phyloP scores from a whole-genome alignment of 1,140 invertebrate species.

The Drosophila triauraria region DNA sequence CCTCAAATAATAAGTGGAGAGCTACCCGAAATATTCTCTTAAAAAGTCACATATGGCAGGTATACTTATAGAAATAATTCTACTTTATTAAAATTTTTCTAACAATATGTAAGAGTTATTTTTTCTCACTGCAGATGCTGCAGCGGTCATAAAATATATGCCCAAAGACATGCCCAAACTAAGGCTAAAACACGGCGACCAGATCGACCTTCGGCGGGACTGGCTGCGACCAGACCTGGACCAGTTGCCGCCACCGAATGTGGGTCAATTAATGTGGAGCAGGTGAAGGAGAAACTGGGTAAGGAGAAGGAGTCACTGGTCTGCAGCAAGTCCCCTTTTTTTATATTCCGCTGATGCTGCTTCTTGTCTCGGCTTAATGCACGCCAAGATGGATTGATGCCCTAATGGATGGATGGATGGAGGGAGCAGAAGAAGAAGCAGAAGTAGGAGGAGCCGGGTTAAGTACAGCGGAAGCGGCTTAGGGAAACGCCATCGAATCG shows the following conservation, averaged over 20 bases:
- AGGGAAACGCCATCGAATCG: constrained; percentile 72
- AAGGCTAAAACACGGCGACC: constrained; percentile 28
- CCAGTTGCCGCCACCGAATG: constrained; percentile 66
- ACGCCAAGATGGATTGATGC: constrained; percentile 61
- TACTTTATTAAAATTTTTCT: neutral
- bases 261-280: constrained; percentile 72
- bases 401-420: constrained; percentile 46
- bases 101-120: neutral
- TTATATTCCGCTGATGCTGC: constrained; percentile 19
- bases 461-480: constrained; percentile 70
- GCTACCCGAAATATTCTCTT: no score
- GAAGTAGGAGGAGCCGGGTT: constrained; percentile 4
- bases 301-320: constrained; percentile 30
- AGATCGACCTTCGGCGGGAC: constrained; percentile 47
- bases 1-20: no score
- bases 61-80: neutral
- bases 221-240: constrained; percentile 23
- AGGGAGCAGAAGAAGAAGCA: neutral
- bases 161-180: constrained; percentile 35
- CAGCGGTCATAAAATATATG: constrained; percentile 14
- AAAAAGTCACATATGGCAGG: no score
- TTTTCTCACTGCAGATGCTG: constrained; percentile 26
- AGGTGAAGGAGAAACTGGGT: constrained; percentile 43
- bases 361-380: constrained; percentile 58
- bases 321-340: constrained; percentile 61